A percentile compares a stretch with the other conserved stretches of the same genome.
Evolutionary conservation across 2,113 vertebrate species (phyloP).

Genomic region (Nothoprocta pentlandii): DNA sequence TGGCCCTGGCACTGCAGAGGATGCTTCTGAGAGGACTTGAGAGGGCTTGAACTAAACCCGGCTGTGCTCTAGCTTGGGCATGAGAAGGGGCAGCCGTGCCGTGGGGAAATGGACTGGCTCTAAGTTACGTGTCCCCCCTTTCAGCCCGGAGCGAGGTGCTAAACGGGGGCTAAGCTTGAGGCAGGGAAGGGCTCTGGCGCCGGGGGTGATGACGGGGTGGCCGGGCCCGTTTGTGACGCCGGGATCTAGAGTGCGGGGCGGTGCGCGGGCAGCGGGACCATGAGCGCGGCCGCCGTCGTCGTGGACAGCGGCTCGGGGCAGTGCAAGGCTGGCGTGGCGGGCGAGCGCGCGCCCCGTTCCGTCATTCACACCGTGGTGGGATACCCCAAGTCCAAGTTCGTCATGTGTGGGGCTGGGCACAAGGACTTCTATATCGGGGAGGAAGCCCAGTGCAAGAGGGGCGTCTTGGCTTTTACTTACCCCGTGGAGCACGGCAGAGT

Average conservation of each 20-base stretch:
- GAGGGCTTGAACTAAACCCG: neutral
- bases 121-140: neutral
- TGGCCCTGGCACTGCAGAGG: constrained; percentile 53
- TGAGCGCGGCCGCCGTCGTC: neutral
- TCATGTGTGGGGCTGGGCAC: neutral
- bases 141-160: neutral
- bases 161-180: too few relatives aligned
- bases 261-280: too few relatives aligned
- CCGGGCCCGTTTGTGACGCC: neutral
- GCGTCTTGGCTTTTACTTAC: neutral
- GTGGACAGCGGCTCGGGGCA: constrained; percentile 55
- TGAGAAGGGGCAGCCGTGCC: neutral
- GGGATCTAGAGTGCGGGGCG: neutral
- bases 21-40: constrained; percentile 47
- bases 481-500: constrained; percentile 54
- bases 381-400: neutral
- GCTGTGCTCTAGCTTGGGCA: neutral
- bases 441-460: constrained; percentile 32
- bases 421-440: constrained; percentile 5
- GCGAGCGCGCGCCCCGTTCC: constrained; percentile 32
- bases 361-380: constrained; percentile 44
- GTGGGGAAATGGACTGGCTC: neutral
- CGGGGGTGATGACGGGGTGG: too few relatives aligned
- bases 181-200: too few relatives aligned
- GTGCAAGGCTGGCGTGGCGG: constrained; percentile 56